Evolutionary conservation across 2,888 invertebrate genomes (phyloP), one percentile per base, ranked within the genome.

Genomic region (Ichneumoninae sp.): DNA sequence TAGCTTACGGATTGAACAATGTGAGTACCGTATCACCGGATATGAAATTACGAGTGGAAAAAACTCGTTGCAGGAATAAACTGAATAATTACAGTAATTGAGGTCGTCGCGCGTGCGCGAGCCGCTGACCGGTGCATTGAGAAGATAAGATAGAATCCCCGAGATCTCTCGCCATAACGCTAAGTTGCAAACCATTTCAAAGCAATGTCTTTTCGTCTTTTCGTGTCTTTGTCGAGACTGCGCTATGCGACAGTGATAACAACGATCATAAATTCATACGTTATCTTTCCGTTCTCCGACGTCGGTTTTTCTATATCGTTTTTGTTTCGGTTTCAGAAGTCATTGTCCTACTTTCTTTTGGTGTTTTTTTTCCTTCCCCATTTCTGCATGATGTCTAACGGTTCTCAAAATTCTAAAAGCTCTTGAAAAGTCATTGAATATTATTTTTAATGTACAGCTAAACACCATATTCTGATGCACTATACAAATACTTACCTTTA

Each of bases 1-100:
- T 95, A 74, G 96, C 95, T 0, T 95, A 94, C 87, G 95, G 95
- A 47, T 89, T 96, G 22, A 96, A 95, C 87, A 96, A 95, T 93
- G 96, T 96, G 94, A 95, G 96, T 95, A 91, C 75, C 52, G 36
- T 26, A 26, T 22, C 57, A 19, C 6, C 19, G 36, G 10, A 13
- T 6, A 19, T n/a, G 16, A 54, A 36, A 26, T 16, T 13, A 16
- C 5, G 60, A 60, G 30, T 60, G 30, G 13, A 60, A 60, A 33
- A 62, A 16, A 13, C 16, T 33, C 30, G 62, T 62, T 33, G 4
- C 16, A 30, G 30, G 33, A 62, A 33, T 10, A 33, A 30, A 65
- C 57, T 69, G 1, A 57, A 79, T 75, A 75, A 62, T 40, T 69
- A 30, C 70, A 33, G 19, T 40, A 69, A 77, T 78, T 78, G 66